Base-by-base conservation (phyloP, 2,888 invertebrate species). In the Drosophila prolongata region DNA sequence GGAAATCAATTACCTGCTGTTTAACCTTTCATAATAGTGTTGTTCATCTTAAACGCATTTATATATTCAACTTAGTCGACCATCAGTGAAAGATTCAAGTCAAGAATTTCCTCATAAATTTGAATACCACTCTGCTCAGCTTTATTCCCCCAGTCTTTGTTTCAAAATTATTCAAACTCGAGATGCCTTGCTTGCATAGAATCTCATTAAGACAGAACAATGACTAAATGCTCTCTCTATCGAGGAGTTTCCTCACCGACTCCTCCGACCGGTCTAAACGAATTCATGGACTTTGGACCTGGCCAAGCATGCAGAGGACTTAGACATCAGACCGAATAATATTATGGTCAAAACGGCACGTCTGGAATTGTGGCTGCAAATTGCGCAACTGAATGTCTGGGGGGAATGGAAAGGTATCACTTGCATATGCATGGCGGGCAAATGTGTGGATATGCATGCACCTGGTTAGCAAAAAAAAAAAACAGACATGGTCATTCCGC, bases 351-450 rank as follows among this genome's bases (percentile, higher is more conserved):
- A 42, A 73, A 42, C 24, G 53, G 66, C 71, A 71, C 70, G 73
- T 70, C 46, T 54, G 37, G 11, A 43, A 27, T 11, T 70, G 70
- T 55, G 70, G 70, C 62, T 72, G 49, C 73, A 70, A 70, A 72
- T 70, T 70, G 62, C 70, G 16, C 60, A 70, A 58, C 69, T 49
- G 50, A 27, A 40, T 30, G 46, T 40, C 37, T 14, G 46, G 46
- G 9, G 40, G 40, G 14, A 13, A 6, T 40, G 70, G 38, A 42
- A 35, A 55, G 66, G 53, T 68, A 64, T 71, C 67, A 64, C 44
- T 53, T 68, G 59, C 77, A 70, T 52, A 66, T 78, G 62, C 65
- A 76, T 57, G 53, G 30, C 58, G 59, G 67, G 30, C 53, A 44
- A 66, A 78, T 70, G 69, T 61, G 62, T 53, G 64, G 47, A 55